Base-by-base conservation (phyloP, 2,888 invertebrate genomes). In the Drosophila nr. medialis region DNA sequence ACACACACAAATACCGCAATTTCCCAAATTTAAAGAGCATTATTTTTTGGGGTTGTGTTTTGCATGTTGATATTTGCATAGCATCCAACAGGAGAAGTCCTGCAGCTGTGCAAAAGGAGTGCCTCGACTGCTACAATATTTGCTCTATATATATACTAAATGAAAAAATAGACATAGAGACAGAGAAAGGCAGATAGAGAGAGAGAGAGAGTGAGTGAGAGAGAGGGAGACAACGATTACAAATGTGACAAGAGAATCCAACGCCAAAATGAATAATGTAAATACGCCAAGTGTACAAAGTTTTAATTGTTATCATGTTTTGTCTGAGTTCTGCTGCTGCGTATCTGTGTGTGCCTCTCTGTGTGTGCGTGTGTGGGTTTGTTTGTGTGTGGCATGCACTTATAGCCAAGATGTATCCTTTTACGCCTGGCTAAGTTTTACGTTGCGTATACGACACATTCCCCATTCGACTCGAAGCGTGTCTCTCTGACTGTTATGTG, bases 231-330 rank as follows among this genome's bases (percentile, higher is more conserved):
- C 38, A 66, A 72, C 79, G 64, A 72, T 75, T 80, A 75, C 75
- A 68, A 86, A 86, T 89, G 85, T 89, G 90, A 86, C 85, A 86
- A 77, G 90, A 74, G 80, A 77, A 89, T 83, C 90, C 84, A 89
- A 83, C 87, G 83, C 58, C 81, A 75, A 86, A 90, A 85, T 90
- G 90, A 85, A 85, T 84, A 84, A 84, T 84, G 84, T 88, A 90
- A 88, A 90, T 86, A 89, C 90, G 88, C 84, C 90, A 86, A 86
- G 89, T 86, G 86, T 86, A 81, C 86, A 90, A 86, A 86, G 87
- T 86, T 86, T 86, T 86, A 86, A 86, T 86, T 86, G 86, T 86
- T 86, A 90, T 90, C 89, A 86, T 90, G 89, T 85, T 85, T 85
- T 85, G 89, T 84, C 83, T 89, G 76, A 75, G 48, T 45, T 38